A percentile compares a stretch with the other conserved stretches of the same genome.
Conservation (phyloP, 2,797 vertebrate species). For the Gallinago solitaria region DNA sequence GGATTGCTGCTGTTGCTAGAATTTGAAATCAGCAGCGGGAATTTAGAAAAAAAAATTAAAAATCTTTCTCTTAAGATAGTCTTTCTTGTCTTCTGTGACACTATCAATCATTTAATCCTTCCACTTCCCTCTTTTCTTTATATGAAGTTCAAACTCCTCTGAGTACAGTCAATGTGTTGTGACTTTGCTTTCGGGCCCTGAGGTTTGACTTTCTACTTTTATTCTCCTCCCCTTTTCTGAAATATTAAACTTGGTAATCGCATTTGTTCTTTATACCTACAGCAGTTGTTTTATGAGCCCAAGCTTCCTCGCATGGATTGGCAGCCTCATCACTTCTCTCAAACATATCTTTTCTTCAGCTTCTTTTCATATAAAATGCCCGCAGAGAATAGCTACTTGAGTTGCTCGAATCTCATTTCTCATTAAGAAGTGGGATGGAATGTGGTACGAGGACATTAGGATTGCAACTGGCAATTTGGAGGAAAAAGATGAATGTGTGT, state of each 20-base stretch:
- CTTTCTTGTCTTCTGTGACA: not conserved
- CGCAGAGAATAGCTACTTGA: not conserved
- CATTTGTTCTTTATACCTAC: not conserved
- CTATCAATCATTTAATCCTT: not conserved
- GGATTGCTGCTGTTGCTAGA: not conserved
- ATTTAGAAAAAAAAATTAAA: not conserved
- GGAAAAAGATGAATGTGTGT: not conserved
- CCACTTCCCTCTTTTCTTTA: not conserved
- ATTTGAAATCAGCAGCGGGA: not conserved
- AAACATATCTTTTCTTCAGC: not conserved
- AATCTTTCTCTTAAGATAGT: not conserved
- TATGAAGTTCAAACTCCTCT: not conserved
- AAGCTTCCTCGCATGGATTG: not conserved
- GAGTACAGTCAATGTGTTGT: accelerated
- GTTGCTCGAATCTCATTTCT: not conserved
- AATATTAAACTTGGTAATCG: not conserved
- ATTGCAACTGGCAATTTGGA: not conserved
- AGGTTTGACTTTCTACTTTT: not conserved
- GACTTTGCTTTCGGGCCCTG: not conserved
- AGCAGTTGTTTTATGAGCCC: not conserved
- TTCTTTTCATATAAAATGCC: not conserved
- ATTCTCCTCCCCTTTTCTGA: not conserved
- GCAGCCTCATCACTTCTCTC: not conserved
- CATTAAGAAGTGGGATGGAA: not conserved
- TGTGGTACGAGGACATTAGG: not conserved